Conservation (phyloP, 2,797 vertebrate species). For the Vireo griseus region DNA sequence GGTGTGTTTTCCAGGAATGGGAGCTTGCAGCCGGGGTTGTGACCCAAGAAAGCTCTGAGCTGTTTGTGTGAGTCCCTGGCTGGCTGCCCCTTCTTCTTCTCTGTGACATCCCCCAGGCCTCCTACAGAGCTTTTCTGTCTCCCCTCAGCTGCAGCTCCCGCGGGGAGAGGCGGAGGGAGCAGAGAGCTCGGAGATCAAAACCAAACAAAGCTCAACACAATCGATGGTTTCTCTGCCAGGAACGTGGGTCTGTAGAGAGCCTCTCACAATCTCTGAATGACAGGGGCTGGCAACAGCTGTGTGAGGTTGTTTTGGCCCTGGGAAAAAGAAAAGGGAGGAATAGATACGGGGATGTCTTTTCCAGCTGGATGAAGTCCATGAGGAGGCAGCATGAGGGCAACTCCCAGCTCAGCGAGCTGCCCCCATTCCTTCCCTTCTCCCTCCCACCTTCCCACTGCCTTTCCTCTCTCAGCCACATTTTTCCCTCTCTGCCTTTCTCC, state of each 20-base stretch:
- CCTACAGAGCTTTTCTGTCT: slow-evolving; percentile 36
- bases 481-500: neutral
- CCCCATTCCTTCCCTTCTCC: neutral
- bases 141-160: neutral
- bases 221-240: neutral
- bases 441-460: neutral
- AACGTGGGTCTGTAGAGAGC: neutral
- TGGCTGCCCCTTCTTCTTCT: slow-evolving; percentile 14
- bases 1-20: neutral
- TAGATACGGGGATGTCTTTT: neutral
- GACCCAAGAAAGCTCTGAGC: neutral
- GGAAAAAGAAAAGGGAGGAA: neutral
- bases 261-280: neutral
- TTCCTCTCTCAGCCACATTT: neutral
- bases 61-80: slow-evolving; percentile 20
- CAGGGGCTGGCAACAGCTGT: neutral
- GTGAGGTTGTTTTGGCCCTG: neutral
- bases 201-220: neutral
- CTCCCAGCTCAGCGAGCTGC: neutral
- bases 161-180: neutral
- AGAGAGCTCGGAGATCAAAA: neutral
- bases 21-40: neutral
- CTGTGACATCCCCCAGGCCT: neutral
- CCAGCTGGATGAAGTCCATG: neutral
- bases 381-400: neutral